Conservation (phyloP, 2,888 invertebrate genomes). For the Syrphus vitripennis region DNA sequence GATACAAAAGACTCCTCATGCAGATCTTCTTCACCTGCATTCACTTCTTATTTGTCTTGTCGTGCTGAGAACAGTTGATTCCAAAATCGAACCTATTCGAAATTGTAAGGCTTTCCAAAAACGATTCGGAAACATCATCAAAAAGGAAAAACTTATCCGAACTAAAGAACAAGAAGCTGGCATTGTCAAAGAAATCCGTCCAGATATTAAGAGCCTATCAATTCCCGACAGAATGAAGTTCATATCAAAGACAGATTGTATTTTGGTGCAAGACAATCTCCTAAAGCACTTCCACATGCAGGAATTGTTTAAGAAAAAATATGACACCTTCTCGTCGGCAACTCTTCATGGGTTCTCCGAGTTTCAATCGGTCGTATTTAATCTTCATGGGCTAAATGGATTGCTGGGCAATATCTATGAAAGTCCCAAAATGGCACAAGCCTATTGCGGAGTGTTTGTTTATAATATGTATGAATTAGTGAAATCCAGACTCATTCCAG, state of each 20-base stretch:
- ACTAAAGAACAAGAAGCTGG: constrained; percentile 74
- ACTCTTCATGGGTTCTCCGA: constrained; percentile 79
- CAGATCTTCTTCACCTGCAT: constrained; percentile 77
- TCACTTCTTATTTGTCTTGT: constrained; percentile 77
- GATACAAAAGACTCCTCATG: constrained; percentile 77
- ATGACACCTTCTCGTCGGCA: constrained; percentile 77
- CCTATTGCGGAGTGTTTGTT: constrained; percentile 88
- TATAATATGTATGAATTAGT: constrained; percentile 88
- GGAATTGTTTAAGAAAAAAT: constrained; percentile 79
- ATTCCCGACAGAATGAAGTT: constrained; percentile 75
- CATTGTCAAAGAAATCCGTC: constrained; percentile 69
- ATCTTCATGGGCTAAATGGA: constrained; percentile 83
- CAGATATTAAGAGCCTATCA: constrained; percentile 72
- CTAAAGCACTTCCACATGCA: constrained; percentile 79
- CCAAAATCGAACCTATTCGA: constrained; percentile 78
- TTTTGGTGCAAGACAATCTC: constrained; percentile 77
- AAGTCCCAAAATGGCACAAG: constrained; percentile 83
- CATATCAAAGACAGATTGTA: constrained; percentile 78
- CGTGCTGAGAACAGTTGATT: constrained; percentile 77
- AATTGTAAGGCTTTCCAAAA: constrained; percentile 76
- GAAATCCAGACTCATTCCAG: constrained; percentile 83
- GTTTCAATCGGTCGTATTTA: constrained; percentile 79
- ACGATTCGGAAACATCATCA: constrained; percentile 77
- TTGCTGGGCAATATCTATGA: constrained; percentile 84
- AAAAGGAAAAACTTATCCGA: constrained; percentile 76